These are phyloP conservation scores for Troilus luridus DNA, from an alignment of 2,888 invertebrate genomes.

Conservation along the genomic window DNA sequence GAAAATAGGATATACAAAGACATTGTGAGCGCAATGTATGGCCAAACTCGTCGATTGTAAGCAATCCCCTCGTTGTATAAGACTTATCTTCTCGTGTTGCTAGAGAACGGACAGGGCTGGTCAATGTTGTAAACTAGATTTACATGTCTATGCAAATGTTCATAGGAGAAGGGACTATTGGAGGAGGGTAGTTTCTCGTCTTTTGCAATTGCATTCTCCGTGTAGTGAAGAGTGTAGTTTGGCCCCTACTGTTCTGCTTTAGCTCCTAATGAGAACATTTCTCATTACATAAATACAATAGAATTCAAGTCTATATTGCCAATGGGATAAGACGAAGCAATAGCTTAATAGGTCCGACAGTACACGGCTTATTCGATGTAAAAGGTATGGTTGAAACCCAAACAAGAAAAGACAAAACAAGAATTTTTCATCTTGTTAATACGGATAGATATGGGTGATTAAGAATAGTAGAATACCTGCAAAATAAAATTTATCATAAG, in stretches of 20 bases:
- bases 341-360: too few relatives aligned
- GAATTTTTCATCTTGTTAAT: too few relatives aligned
- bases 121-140: constrained; percentile 2
- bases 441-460: too few relatives aligned
- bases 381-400: too few relatives aligned
- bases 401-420: too few relatives aligned
- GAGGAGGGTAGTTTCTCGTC: not conserved
- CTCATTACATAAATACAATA: not conserved
- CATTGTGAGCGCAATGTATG: not conserved
- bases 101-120: not conserved
- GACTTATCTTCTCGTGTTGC: not conserved
- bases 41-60: not conserved
- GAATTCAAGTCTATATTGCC: too few relatives aligned
- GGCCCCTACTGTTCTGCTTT: not conserved
- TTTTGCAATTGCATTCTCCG: not conserved
- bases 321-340: too few relatives aligned
- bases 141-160: not conserved
- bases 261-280: not conserved
- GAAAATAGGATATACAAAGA: not conserved
- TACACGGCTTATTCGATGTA: too few relatives aligned
- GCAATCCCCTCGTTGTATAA: not conserved
- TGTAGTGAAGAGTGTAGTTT: not conserved
- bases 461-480: too few relatives aligned
- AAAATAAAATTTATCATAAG: too few relatives aligned
- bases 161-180: not conserved